A percentile compares a stretch with the other conserved stretches of the same genome.
Evolutionary conservation across 2,888 invertebrate genomes (phyloP).

Genomic region (Lacanobia oleracea): DNA sequence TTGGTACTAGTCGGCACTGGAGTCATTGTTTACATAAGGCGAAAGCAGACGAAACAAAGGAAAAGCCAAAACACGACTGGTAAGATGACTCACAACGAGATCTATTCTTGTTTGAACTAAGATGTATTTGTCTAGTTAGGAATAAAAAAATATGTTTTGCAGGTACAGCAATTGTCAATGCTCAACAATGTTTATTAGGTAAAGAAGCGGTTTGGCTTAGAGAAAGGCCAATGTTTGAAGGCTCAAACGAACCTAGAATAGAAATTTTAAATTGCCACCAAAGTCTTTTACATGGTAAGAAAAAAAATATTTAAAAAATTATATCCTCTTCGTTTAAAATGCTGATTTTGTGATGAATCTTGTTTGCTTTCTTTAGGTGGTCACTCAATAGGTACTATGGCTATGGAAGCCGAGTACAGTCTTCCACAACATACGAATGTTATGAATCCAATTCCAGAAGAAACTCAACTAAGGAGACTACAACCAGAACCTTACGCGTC

Average conservation of each 20-base stretch:
- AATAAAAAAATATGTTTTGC: slow-evolving; percentile 51
- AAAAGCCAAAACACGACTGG: slow-evolving; percentile 84
- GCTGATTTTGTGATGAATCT: no score
- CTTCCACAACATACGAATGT: slow-evolving; percentile 84
- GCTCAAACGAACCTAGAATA: slow-evolving; percentile 86
- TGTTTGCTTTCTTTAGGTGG: slow-evolving; percentile 74
- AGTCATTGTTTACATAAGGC: slow-evolving; percentile 82
- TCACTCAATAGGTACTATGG: slow-evolving; percentile 84
- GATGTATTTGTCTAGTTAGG: slow-evolving; percentile 22
- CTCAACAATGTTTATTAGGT: slow-evolving; percentile 86
- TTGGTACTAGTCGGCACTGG: slow-evolving; percentile 83
- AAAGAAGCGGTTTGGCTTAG: slow-evolving; percentile 88
- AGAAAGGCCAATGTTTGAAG: slow-evolving; percentile 85
- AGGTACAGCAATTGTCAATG: slow-evolving; percentile 84
- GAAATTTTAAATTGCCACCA: slow-evolving; percentile 88
- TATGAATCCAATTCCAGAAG: slow-evolving; percentile 82
- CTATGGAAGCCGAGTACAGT: slow-evolving; percentile 88
- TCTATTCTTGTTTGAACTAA: slow-evolving; percentile 26
- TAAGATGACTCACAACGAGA: slow-evolving; percentile 65
- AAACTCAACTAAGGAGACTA: slow-evolving; percentile 77
- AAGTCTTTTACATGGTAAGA: slow-evolving; percentile 83
- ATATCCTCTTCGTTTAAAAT: no score
- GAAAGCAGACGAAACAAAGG: slow-evolving; percentile 83
- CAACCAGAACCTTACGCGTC: slow-evolving; percentile 94
- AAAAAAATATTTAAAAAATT: neutral